Percentiles rank a stretch among this genome's conserved stretches.
These are phyloP conservation scores for Danio jaintianensis DNA, from an alignment of 2,797 vertebrate species.

Conservation along the genomic window DNA sequence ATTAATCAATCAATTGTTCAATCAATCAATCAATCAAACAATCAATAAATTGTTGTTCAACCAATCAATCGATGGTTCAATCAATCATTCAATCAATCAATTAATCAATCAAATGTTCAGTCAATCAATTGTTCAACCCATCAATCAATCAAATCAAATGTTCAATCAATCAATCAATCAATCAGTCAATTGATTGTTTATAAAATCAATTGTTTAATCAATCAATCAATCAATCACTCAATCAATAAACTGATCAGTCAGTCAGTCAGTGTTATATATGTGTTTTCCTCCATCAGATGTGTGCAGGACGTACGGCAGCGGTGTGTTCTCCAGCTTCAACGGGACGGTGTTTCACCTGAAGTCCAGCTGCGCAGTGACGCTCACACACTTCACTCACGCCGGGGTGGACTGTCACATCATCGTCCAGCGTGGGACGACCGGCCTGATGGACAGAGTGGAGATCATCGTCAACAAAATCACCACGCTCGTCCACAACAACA, in stretches of 20 bases:
- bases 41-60: too few species aligned
- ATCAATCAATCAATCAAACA: too few species aligned
- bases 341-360: conserved; percentile 69
- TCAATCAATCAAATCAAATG: too few species aligned
- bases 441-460: conserved; percentile 70
- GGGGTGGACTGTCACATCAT: conserved; percentile 77
- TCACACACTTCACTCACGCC: conserved; percentile 77
- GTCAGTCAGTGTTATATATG: neutral
- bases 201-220: too few species aligned
- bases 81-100: too few species aligned
- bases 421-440: conserved; percentile 59
- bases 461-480: conserved; percentile 77
- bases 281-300: conserved; percentile 66
- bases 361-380: conserved; percentile 73
- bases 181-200: too few species aligned
- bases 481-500: conserved; percentile 68
- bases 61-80: too few species aligned
- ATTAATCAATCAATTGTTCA: neutral
- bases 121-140: too few species aligned
- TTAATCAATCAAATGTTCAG: too few species aligned
- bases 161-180: too few species aligned
- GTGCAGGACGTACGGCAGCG: conserved; percentile 78
- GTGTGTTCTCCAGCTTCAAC: conserved; percentile 72
- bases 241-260: too few species aligned
- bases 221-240: too few species aligned